These are phyloP conservation scores for Drosophila bipectinata DNA, from an alignment of 1,140 invertebrate species.

Conservation along the genomic window DNA sequence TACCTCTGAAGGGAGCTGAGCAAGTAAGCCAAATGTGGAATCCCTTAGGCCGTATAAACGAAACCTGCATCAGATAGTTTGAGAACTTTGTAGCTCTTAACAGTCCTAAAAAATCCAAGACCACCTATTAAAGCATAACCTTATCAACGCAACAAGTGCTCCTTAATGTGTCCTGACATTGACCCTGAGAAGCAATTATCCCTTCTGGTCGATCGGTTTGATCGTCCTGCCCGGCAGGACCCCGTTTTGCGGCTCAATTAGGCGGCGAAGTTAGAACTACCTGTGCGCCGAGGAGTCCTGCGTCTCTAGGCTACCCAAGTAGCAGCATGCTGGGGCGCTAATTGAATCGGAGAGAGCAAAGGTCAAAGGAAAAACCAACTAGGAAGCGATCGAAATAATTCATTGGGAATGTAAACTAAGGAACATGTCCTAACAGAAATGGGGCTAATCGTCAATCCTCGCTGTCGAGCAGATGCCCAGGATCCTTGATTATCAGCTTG, in stretches of 20 bases:
- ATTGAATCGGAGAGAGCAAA: constrained; percentile 35
- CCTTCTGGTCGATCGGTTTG: constrained; percentile 31
- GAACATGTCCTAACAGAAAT: background rate
- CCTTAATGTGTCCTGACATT: constrained; percentile 43
- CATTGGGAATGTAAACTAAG: background rate
- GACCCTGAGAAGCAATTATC: constrained; percentile 74
- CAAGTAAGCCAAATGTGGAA: background rate
- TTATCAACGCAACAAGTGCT: constrained; percentile 59
- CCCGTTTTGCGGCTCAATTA: constrained; percentile 60
- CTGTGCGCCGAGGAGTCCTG: constrained; percentile 26
- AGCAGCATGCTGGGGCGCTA: constrained; percentile 61
- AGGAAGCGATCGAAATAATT: constrained; percentile 7
- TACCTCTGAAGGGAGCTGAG: background rate
- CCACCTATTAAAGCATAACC: constrained; percentile 48
- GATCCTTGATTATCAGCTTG: constrained; percentile 96
- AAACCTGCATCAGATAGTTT: background rate
- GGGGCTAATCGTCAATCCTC: constrained; percentile 1
- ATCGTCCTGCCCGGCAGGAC: constrained; percentile 21
- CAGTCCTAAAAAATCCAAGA: constrained; percentile 3
- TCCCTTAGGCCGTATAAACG: too few species aligned
- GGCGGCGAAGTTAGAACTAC: constrained; percentile 44
- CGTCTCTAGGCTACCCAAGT: constrained; percentile 37
- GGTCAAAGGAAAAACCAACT: constrained; percentile 1
- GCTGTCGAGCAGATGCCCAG: background rate
- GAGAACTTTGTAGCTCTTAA: background rate